Percentiles rank a stretch among this genome's conserved stretches.
Conservation (phyloP, 2,797 vertebrate species). For the Acrossocheilus wenchowensis region DNA sequence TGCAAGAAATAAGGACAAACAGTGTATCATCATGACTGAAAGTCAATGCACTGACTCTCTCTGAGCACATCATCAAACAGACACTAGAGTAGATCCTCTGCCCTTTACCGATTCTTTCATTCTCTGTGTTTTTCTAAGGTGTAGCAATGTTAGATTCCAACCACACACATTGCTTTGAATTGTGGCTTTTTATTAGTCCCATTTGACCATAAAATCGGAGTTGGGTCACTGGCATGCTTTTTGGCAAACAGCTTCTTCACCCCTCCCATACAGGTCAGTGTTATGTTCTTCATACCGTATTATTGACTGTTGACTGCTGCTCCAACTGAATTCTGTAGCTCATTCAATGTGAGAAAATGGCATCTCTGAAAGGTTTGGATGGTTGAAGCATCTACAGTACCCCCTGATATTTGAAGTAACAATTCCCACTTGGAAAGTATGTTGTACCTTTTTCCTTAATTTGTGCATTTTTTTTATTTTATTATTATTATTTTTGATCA, state of each 20-base stretch:
- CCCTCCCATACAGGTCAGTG: conserved; percentile 2
- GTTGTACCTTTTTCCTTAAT: neutral
- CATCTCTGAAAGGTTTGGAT: neutral
- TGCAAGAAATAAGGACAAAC: conserved; percentile 1
- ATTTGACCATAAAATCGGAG: neutral
- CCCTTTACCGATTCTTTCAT: neutral
- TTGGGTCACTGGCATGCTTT: conserved; percentile 4
- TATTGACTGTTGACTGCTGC: conserved; percentile 6
- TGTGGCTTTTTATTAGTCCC: neutral
- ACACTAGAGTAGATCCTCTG: neutral
- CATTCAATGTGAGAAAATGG: neutral
- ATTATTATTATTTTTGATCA: too few species aligned
- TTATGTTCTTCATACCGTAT: conserved; percentile 5
- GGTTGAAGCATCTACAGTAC: neutral
- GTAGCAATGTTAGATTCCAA: neutral
- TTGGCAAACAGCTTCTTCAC: conserved; percentile 12
- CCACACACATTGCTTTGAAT: conserved; percentile 22
- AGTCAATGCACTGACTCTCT: neutral
- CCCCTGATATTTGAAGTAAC: neutral
- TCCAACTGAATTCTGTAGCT: neutral
- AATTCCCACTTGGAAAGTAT: neutral
- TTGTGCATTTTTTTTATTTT: neutral
- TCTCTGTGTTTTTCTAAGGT: neutral
- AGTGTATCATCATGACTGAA: conserved; percentile 17
- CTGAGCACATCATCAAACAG: conserved; percentile 6